phyloP scores from a whole-genome alignment of 2,113 vertebrate species.

The Talpa occidentalis region DNA sequence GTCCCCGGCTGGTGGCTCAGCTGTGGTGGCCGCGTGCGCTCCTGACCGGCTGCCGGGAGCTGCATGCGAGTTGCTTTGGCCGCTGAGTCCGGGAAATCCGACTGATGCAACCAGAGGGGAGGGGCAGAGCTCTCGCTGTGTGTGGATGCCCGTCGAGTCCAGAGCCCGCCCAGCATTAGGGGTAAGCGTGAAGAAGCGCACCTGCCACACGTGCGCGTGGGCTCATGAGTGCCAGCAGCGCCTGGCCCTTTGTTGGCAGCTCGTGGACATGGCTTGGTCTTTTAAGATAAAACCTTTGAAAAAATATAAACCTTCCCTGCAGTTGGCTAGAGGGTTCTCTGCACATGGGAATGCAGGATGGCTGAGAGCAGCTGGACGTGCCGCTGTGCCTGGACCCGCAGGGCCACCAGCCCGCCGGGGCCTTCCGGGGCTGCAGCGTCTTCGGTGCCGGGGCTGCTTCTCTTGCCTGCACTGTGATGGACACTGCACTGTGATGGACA shows the following conservation, averaged over 20 bases:
- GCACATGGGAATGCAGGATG: not conserved
- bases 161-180: not conserved
- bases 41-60: not conserved
- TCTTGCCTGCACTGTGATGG: not conserved
- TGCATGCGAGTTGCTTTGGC: not conserved
- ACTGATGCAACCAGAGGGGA: too few species aligned
- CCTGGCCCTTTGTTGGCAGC: not conserved
- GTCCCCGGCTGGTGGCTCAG: too few species aligned
- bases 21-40: accelerated
- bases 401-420: not conserved
- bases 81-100: not conserved
- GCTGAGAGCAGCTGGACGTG: constrained; percentile 20
- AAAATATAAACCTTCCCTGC: not conserved
- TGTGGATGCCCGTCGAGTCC: accelerated
- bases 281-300: constrained; percentile 33
- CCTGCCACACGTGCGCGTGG: not conserved
- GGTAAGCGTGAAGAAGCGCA: not conserved
- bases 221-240: too few species aligned
- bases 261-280: not conserved
- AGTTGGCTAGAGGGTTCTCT: constrained; percentile 14
- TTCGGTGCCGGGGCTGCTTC: not conserved
- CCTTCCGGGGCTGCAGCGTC: not conserved
- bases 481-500: not conserved
- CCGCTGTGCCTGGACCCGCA: not conserved
- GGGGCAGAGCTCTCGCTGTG: not conserved